Conservation (phyloP, 1,140 invertebrate genomes). For the Drosophila murphyi region DNA sequence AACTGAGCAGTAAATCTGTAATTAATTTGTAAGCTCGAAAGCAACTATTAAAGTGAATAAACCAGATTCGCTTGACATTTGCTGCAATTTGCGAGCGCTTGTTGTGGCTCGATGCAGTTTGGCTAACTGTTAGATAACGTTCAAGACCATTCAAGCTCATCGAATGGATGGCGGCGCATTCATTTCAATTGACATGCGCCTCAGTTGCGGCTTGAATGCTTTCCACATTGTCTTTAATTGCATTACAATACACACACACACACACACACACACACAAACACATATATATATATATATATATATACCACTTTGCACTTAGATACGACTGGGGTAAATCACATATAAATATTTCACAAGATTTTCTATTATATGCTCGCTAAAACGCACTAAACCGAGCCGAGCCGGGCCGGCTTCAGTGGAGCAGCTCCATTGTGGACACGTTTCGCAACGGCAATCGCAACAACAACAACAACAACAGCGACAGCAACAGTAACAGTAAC, state of each 20-base stretch:
- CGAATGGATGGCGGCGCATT: conserved; percentile 24
- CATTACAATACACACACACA: conserved; percentile 21
- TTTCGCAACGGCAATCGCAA: conserved; percentile 24
- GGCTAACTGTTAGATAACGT: conserved; percentile 26
- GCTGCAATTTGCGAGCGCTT: not conserved
- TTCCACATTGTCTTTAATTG: conserved; percentile 25
- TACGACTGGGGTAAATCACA: too few species aligned
- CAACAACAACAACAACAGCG: too few species aligned
- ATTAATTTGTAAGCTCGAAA: too few species aligned
- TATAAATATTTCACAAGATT: conserved; percentile 40
- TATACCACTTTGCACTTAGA: too few species aligned
- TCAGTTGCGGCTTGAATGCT: conserved; percentile 21
- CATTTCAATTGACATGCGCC: conserved; percentile 30
- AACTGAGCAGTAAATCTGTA: too few species aligned
- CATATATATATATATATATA: not conserved
- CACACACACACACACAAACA: not conserved
- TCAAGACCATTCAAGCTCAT: conserved; percentile 18
- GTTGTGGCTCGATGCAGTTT: not conserved
- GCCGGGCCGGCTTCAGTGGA: not conserved
- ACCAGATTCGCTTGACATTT: not conserved
- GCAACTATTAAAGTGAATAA: not conserved
- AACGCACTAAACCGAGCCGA: conserved; percentile 35
- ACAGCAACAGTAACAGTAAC: too few species aligned
- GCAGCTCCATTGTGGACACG: conserved; percentile 26
- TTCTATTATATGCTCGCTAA: conserved; percentile 42